These are phyloP conservation scores for Mustela lutreola DNA, from an alignment of 2,113 vertebrate species.

Conservation along the genomic window DNA sequence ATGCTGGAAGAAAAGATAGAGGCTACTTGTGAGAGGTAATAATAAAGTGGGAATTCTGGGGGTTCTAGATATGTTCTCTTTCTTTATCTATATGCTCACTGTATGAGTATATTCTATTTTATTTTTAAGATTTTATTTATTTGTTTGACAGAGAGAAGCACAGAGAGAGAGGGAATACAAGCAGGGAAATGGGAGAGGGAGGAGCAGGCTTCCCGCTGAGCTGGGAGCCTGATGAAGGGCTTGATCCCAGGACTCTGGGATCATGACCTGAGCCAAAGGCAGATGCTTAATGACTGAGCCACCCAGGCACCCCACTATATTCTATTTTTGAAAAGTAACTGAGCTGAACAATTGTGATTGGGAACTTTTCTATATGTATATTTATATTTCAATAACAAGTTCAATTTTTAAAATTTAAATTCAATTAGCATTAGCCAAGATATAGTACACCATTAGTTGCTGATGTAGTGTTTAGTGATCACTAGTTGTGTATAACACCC, in stretches of 20 bases:
- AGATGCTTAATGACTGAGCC: too few species aligned
- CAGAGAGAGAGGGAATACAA: too few species aligned
- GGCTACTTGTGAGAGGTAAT: not conserved
- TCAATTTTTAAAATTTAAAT: not conserved
- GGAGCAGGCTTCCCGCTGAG: too few species aligned
- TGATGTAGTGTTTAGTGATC: too few species aligned
- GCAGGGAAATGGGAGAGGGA: too few species aligned
- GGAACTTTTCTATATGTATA: not conserved
- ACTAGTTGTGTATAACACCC: too few species aligned
- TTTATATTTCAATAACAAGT: not conserved
- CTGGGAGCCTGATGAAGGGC: too few species aligned
- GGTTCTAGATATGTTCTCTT: not conserved
- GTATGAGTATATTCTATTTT: not conserved
- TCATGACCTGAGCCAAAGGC: too few species aligned
- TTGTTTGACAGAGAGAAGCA: too few species aligned
- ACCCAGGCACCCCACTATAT: not conserved
- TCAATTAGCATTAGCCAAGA: too few species aligned
- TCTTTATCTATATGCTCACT: not conserved
- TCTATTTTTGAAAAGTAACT: not conserved
- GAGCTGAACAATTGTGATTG: not conserved
- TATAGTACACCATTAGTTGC: too few species aligned
- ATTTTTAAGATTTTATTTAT: not conserved
- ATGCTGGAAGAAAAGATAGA: not conserved
- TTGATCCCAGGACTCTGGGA: too few species aligned
- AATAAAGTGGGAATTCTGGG: not conserved